Evolutionary conservation across 2,113 vertebrate species (phyloP).

Genomic region (Carettochelys insculpta): DNA sequence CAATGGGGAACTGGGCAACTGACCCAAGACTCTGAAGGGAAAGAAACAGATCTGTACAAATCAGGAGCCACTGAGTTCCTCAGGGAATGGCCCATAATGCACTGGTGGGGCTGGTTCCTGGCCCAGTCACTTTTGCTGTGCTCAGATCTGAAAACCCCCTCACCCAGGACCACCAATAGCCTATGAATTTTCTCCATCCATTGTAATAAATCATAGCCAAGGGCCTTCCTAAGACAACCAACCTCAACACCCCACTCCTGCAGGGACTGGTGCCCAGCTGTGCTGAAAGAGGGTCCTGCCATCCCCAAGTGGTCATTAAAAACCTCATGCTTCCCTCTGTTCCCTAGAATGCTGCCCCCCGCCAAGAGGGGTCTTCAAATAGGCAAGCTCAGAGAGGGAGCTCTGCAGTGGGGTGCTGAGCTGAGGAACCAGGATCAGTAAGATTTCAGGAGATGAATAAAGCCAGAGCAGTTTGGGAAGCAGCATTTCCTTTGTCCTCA

Average conservation of each 20-base stretch:
- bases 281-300: neutral
- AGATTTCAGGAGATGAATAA: neutral
- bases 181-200: neutral
- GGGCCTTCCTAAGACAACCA: neutral
- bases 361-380: neutral
- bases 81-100: fast-evolving
- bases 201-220: no score
- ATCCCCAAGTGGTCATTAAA: neutral
- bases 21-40: constrained; percentile 66
- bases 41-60: neutral
- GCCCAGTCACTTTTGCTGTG: neutral
- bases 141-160: neutral
- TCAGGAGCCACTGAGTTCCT: fast-evolving
- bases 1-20: constrained; percentile 50
- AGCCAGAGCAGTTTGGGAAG: neutral
- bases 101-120: fast-evolving
- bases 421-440: neutral
- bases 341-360: neutral
- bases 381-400: neutral
- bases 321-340: neutral
- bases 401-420: neutral
- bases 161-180: neutral
- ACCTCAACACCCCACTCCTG: neutral
- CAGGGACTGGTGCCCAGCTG: neutral
- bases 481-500: neutral